A percentile compares a stretch with the other conserved stretches of the same genome.
Conservation (phyloP, 2,888 invertebrate species). For the Leptarthrus brevirostris region DNA sequence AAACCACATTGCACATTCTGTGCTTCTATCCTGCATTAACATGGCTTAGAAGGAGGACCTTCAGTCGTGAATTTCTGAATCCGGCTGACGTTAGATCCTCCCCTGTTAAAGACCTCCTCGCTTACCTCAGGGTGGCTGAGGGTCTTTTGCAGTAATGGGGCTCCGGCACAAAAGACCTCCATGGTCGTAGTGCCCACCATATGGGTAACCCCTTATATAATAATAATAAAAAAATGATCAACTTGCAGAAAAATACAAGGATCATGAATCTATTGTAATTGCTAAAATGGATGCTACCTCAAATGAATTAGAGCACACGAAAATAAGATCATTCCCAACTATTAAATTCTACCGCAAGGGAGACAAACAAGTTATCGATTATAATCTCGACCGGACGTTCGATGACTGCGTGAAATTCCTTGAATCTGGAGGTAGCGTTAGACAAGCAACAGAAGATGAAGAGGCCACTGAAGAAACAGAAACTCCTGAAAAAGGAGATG, state of each 20-base stretch:
- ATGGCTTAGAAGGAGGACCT: no score
- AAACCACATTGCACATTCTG: no score
- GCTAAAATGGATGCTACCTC: slow-evolving; percentile 99
- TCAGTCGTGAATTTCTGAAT: no score
- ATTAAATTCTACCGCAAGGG: slow-evolving; percentile 94
- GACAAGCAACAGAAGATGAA: slow-evolving; percentile 59
- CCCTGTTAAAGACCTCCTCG: no score
- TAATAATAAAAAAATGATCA: no score
- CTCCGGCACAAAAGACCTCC: no score
- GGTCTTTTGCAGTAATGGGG: no score
- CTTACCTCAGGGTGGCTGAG: no score
- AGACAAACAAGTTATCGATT: slow-evolving; percentile 89
- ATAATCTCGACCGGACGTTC: slow-evolving; percentile 94
- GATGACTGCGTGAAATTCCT: slow-evolving; percentile 94
- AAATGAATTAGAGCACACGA: slow-evolving; percentile 97
- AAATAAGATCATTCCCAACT: slow-evolving; percentile 94
- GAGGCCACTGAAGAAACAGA: slow-evolving; percentile 60
- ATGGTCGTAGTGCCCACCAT: no score
- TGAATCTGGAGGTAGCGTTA: slow-evolving; percentile 88
- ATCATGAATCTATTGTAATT: slow-evolving; percentile 84
- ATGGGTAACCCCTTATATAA: no score
- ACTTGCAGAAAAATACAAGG: slow-evolving; percentile 92
- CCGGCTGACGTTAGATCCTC: no score
- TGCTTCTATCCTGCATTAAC: no score
- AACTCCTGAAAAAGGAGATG: slow-evolving; percentile 50